Base-by-base conservation (phyloP, 2,113 vertebrate genomes). In the Tricholaema leucomelas region DNA sequence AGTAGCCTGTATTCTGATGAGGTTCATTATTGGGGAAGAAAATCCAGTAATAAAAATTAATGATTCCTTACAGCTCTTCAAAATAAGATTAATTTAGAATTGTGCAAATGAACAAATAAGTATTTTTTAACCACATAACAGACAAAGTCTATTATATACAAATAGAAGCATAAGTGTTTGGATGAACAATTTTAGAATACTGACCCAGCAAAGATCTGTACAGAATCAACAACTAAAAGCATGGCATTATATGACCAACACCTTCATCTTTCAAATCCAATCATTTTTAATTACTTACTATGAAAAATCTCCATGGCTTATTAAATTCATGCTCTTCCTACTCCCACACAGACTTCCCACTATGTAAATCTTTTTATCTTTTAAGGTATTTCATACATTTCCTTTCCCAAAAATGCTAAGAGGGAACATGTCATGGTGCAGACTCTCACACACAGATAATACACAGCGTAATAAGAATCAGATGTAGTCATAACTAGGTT, bases 1-100 rank as follows among this genome's bases (percentile, higher is more conserved):
- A 86, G 92, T 86, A 96, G 96, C 93, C 95, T 97, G 88, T 96
- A 93, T 90, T 92, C 71, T 94, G 96, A 95, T 90, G 87, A 94
- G 95, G 42, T 85, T 96, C 63, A 40, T 93, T 90, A 92, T 35
- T 93, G 71, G 70, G 55, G 48, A 96, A 67, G 64, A 91, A 64
- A 73, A 82, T 38, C 15, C 35, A 72, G 91, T 90, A 96, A 89
- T 87, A 94, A 94, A 96, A 96, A 95, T 54, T 81, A 96, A 95
- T 93, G 89, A 78, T 70, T 97, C 88, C 81, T 90, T 78, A 86
- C 71, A 94, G 91, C 66, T 87, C 94, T 81, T 75, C 65, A 72
- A 93, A 76, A 93, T 85, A 96, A 93, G 72, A 94, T 89, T 90
- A 82, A 94, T 89, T 90, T 79, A 87, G 54, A 94, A 54, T 94